Conservation (phyloP, 2,113 vertebrate species). For the Hemibagrus wyckioides region DNA sequence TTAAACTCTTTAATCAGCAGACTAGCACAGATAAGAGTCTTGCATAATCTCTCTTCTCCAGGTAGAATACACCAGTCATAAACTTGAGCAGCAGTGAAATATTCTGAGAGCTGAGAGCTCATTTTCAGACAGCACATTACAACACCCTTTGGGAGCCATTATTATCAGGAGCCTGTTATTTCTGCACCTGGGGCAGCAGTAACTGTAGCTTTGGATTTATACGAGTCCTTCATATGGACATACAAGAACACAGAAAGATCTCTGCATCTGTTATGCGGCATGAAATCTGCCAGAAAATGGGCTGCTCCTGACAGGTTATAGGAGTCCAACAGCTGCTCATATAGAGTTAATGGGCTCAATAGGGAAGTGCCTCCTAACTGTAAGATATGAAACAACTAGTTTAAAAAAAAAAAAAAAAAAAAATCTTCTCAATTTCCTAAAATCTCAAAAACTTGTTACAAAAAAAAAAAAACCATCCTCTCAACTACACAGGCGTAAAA, state of each 20-base stretch:
- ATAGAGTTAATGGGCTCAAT: background rate
- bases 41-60: background rate
- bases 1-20: background rate
- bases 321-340: background rate
- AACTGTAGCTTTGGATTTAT: background rate
- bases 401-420: no score
- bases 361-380: background rate
- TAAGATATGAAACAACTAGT: background rate
- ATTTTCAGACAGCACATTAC: conserved; percentile 24
- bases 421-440: background rate
- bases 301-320: background rate
- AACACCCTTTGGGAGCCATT: conserved; percentile 24
- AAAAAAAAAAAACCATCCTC: conserved; percentile 3
- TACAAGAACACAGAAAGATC: background rate
- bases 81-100: background rate
- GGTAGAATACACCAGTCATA: background rate
- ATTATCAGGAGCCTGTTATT: background rate
- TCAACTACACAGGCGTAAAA: conserved; percentile 4
- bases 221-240: background rate
- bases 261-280: background rate
- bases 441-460: background rate
- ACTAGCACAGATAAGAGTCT: background rate
- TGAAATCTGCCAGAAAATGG: background rate
- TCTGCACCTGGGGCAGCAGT: conserved; percentile 18
- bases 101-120: background rate